These are phyloP conservation scores for Hermaeophaga mercurialis DNA, from an alignment of 2,888 invertebrate genomes.

Conservation along the genomic window DNA sequence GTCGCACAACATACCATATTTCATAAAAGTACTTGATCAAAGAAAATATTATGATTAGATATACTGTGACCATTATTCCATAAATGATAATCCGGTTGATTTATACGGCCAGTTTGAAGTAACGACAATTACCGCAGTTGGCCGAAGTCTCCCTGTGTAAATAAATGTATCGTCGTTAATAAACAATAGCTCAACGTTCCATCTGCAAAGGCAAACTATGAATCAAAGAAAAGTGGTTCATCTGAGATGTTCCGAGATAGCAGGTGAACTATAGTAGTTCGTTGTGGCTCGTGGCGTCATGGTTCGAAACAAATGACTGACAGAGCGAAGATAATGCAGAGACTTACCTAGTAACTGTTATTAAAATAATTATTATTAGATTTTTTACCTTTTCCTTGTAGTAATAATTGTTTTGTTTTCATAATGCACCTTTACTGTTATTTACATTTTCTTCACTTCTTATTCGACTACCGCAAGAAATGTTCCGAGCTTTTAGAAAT, in stretches of 20 bases:
- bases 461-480: background rate
- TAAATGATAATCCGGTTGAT: slow-evolving; percentile 32
- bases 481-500: background rate
- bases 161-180: slow-evolving; percentile 36
- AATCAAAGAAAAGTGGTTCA: slow-evolving; percentile 52
- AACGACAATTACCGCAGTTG: slow-evolving; percentile 29
- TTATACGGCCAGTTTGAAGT: slow-evolving; percentile 26
- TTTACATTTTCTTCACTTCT: slow-evolving; percentile 34
- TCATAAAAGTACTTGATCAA: slow-evolving; percentile 23
- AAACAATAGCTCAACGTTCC: slow-evolving; percentile 43
- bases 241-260: slow-evolving; percentile 52
- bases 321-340: slow-evolving; percentile 61
- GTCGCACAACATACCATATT: slow-evolving; percentile 13
- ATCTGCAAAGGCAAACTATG: slow-evolving; percentile 40
- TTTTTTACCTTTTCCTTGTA: slow-evolving; percentile 52
- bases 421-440: slow-evolving; percentile 45
- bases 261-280: slow-evolving; percentile 57
- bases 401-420: slow-evolving; percentile 52
- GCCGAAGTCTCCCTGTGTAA: slow-evolving; percentile 26
- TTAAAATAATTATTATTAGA: slow-evolving; percentile 59
- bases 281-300: slow-evolving; percentile 60
- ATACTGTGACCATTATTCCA: slow-evolving; percentile 30
- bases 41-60: slow-evolving; percentile 29
- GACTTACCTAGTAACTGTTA: slow-evolving; percentile 55
- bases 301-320: slow-evolving; percentile 61